Conservation (phyloP, 2,797 vertebrate species). For the Pangasius mekongensis region DNA sequence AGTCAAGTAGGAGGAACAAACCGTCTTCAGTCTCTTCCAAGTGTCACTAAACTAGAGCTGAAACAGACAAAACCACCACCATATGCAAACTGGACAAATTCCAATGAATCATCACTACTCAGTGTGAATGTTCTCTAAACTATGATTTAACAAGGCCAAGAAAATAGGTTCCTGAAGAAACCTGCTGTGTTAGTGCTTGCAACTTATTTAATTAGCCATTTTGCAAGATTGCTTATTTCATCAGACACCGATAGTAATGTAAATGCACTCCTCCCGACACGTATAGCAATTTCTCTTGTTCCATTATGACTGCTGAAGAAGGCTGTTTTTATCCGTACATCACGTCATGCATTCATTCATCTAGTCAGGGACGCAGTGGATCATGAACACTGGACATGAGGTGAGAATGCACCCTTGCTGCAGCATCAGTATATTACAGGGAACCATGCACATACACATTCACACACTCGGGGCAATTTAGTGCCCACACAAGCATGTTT, state of each 20-base stretch:
- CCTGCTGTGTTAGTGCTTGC: background rate
- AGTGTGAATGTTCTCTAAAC: background rate
- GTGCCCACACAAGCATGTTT: background rate
- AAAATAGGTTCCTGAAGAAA: background rate
- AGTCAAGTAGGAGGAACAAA: background rate
- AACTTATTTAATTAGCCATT: conserved; percentile 1
- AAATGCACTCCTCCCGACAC: background rate
- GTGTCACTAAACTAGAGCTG: background rate
- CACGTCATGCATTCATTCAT: background rate
- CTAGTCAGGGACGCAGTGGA: background rate
- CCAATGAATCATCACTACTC: background rate
- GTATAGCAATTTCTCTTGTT: background rate
- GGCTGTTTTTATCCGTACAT: background rate
- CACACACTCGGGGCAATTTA: background rate
- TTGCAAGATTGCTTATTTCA: background rate
- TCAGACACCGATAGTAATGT: background rate
- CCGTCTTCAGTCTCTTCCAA: background rate
- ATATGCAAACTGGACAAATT: background rate
- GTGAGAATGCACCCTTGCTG: background rate
- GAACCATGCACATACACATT: background rate
- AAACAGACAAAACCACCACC: background rate
- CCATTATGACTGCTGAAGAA: background rate
- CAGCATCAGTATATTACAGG: background rate
- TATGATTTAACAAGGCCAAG: conserved; percentile 1
- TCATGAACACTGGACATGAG: background rate